Conservation (phyloP, 2,113 vertebrate genomes). For the Chloebia gouldiae region DNA sequence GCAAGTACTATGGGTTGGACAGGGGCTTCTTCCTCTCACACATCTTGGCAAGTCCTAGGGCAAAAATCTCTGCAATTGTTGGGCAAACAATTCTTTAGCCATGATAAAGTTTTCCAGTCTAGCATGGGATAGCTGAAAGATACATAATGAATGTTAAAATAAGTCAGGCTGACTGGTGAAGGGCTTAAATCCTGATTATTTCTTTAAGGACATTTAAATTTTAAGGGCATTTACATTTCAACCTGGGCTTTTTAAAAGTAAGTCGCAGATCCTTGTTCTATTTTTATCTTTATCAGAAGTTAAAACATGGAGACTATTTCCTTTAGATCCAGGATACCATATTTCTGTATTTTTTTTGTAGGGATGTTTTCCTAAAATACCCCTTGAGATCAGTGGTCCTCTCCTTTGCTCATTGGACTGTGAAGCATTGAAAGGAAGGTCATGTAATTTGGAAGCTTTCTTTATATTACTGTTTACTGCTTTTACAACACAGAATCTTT, state of each 20-base stretch:
- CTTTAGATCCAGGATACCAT: neutral
- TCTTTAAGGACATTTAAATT: neutral
- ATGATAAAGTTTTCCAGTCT: neutral
- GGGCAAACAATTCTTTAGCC: neutral
- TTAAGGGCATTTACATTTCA: neutral
- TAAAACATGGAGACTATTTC: neutral
- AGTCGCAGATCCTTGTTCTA: neutral
- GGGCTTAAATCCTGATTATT: neutral
- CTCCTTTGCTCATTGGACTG: neutral
- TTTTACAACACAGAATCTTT: neutral
- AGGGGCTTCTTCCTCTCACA: neutral
- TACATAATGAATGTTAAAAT: neutral
- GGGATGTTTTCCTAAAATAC: neutral
- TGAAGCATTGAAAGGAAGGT: neutral
- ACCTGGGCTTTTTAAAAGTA: neutral
- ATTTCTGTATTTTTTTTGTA: neutral
- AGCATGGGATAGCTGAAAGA: neutral
- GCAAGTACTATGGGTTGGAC: rapidly evolving
- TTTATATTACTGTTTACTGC: neutral
- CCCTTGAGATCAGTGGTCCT: neutral
- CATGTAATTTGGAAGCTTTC: neutral
- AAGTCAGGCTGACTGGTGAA: neutral
- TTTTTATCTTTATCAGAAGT: neutral
- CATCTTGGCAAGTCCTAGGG: neutral
- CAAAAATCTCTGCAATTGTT: neutral